Base-by-base conservation (phyloP, 1,140 invertebrate genomes). In the Caerostris darwini region DNA sequence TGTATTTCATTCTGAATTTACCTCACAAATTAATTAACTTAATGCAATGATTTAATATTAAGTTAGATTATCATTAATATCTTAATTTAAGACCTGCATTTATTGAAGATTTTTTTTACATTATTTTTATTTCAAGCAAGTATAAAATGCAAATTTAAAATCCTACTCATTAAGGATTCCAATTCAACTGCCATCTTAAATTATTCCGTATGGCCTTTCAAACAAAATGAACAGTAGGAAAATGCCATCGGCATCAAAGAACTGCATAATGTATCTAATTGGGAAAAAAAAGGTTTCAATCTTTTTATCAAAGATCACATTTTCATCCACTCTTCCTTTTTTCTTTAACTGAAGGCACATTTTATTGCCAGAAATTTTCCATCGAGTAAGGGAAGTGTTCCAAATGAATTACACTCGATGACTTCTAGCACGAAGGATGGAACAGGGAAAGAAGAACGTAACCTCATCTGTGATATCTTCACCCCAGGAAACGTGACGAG, bases 401-500 rank as follows among this genome's bases (percentile, higher is more conserved):
- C 1, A 71, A 71, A 71, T 71, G 69, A 71, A 71, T 71, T 71
- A 71, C 69, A 19, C 19, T 71, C 69, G 19, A 71, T 34, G 69
- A 34, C 7, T 34, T 34, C 3, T 10, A 34, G 34, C 34, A 34
- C 34, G 34, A 34, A 34, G 34, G 34, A 34, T 34, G 34, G 34
- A 34, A 34, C 34, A 34, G 19, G 7, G 8, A 50, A 34, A 10
- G 10, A 34, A 50, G 19, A 34, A 34, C 69, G 7, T 34, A 71
- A 34, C 69, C 19, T 10, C 69, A 71, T 71, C 34, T 34, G 7
- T 71, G 19, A 71, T 71, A 71, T 71, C 69, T 71, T 71, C 19
- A 71, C n/a, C 7, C n/a, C n/a, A 8, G 12, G 82, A 85, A 58
- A 85, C 54, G 82, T 85, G 82, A 85, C 77, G 77, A 54, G 77